These are phyloP conservation scores for Eumerus sabulonum DNA, from an alignment of 2,888 invertebrate species.

Conservation along the genomic window DNA sequence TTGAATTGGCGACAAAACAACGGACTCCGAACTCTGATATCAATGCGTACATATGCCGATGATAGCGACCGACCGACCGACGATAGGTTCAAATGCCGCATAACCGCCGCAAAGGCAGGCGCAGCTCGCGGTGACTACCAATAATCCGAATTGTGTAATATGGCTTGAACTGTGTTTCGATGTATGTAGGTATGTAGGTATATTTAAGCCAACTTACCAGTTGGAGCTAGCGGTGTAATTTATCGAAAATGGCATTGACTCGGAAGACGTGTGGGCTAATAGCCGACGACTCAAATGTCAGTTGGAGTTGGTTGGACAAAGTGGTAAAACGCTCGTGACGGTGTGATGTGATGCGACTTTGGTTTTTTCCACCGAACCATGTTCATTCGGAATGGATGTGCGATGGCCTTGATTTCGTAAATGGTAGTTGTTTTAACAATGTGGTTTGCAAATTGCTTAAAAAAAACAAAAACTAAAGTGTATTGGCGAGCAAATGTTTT, in stretches of 20 bases:
- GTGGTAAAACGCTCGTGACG: constrained; percentile 40
- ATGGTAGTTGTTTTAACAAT: constrained; percentile 5
- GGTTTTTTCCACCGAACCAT: constrained; percentile 18
- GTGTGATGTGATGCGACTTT: constrained; percentile 19
- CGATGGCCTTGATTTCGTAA: constrained; percentile 39
- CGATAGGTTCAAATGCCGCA: constrained; percentile 48
- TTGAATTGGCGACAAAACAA: constrained; percentile 47
- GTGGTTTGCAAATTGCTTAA: constrained; percentile 4
- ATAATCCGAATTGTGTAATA: constrained; percentile 52
- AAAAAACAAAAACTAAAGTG: background rate
- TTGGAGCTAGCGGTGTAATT: constrained; percentile 40
- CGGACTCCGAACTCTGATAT: too few relatives aligned
- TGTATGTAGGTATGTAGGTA: constrained; percentile 1
- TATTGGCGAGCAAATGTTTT: too few relatives aligned
- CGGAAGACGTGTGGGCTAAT: constrained; percentile 59
- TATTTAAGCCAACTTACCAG: background rate
- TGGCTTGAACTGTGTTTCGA: constrained; percentile 29
- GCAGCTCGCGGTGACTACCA: too few relatives aligned
- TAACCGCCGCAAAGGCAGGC: constrained; percentile 11
- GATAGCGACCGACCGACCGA: background rate
- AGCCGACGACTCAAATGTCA: constrained; percentile 52
- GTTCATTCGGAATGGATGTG: constrained; percentile 3
- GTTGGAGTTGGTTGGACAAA: constrained; percentile 29
- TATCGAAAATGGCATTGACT: constrained; percentile 60
- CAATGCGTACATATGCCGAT: too few relatives aligned